phyloP scores from a whole-genome alignment of 1,140 invertebrate species.

The Carposina sasakii region DNA sequence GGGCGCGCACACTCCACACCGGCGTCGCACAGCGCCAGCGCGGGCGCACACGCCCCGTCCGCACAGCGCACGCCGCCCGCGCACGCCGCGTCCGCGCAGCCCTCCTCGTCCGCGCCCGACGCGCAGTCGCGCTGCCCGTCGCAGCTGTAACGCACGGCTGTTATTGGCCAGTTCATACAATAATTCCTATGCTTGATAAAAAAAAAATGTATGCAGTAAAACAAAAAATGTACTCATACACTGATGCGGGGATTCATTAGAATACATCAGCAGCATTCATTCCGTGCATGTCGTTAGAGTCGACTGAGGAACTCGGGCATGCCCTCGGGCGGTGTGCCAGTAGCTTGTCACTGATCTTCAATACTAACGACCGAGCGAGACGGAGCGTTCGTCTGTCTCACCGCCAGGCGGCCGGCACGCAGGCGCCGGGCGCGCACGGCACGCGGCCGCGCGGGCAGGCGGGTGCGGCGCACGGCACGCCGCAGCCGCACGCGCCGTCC shows the following conservation, averaged over 20 bases:
- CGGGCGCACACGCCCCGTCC: slow-evolving; percentile 84
- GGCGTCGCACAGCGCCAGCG: slow-evolving; percentile 51
- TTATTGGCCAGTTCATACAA: too few species aligned
- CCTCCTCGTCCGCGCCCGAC: slow-evolving; percentile 86
- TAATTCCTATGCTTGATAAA: too few species aligned
- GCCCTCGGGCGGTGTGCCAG: too few species aligned
- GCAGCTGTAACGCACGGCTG: too few species aligned
- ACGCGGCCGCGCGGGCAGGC: slow-evolving; percentile 81
- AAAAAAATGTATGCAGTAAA: too few species aligned
- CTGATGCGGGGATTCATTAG: too few species aligned
- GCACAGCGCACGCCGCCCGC: slow-evolving; percentile 78
- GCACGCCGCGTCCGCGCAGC: slow-evolving; percentile 81
- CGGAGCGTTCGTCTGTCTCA: slow-evolving; percentile 27
- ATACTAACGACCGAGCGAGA: slow-evolving; percentile 27
- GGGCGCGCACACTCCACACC: slow-evolving; percentile 80
- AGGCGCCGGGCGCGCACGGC: slow-evolving; percentile 83
- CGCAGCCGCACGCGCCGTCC: slow-evolving; percentile 81
- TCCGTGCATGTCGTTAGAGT: too few species aligned
- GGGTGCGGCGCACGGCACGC: slow-evolving; percentile 81
- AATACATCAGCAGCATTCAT: too few species aligned
- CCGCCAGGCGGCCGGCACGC: slow-evolving; percentile 45
- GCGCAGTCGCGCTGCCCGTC: slow-evolving; percentile 88
- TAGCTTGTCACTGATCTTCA: too few species aligned
- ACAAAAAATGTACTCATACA: too few species aligned
- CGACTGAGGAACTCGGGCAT: too few species aligned